Evolutionary conservation across 2,888 invertebrate genomes (phyloP).

Genomic region (Poecilobothrus nobilitatus): DNA sequence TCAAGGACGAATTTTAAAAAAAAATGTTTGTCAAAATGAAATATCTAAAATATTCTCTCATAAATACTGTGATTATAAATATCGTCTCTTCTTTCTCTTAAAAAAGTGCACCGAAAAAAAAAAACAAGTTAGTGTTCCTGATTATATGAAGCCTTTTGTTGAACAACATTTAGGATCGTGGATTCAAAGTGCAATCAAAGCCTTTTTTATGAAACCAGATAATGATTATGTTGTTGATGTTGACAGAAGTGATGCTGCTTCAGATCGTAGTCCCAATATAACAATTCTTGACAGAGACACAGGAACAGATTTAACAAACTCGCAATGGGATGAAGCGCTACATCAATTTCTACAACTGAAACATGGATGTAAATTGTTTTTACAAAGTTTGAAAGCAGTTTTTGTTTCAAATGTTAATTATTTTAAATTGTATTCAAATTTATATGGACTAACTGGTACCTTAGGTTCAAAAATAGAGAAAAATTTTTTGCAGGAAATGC

Average conservation of each 20-base stretch:
- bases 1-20: no score
- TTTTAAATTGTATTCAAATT: constrained; percentile 1
- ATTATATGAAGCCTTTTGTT: not conserved
- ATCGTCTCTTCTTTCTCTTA: no score
- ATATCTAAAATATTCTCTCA: no score
- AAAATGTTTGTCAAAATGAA: no score
- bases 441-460: constrained; percentile 2
- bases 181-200: not conserved
- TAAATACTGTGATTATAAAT: no score
- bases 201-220: not conserved
- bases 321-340: not conserved
- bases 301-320: not conserved
- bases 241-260: no score
- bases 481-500: not conserved
- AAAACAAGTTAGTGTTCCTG: not conserved
- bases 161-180: not conserved
- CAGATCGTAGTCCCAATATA: not conserved
- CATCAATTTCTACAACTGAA: constrained; percentile 6
- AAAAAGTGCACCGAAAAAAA: no score
- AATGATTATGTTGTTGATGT: not conserved
- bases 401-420: not conserved
- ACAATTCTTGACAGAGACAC: not conserved
- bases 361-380: not conserved
- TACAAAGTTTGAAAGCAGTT: not conserved
- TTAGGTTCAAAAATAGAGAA: not conserved